A percentile compares a stretch with the other conserved stretches of the same genome.
Evolutionary conservation across 2,888 invertebrate genomes (phyloP).

Genomic region (Oxystoma pomonae): DNA sequence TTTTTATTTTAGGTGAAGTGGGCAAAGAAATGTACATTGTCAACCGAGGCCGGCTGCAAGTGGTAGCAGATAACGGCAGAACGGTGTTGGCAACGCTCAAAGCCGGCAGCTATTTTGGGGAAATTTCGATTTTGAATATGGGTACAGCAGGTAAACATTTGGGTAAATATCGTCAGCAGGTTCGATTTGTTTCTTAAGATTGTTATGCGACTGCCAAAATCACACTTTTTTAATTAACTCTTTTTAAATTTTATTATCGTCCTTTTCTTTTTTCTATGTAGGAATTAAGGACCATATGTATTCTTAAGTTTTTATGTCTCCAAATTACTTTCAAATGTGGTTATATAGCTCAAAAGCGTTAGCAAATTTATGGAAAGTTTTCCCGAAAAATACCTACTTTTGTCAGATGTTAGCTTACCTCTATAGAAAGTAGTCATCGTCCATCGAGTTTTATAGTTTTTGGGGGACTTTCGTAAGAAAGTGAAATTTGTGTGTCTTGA

Average conservation of each 20-base stretch:
- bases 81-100: constrained; percentile 95
- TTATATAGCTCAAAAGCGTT: too few relatives aligned
- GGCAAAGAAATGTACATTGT: constrained; percentile 99
- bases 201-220: constrained; percentile 18
- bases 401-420: too few relatives aligned
- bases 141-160: constrained; percentile 98
- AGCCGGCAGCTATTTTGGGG: constrained; percentile 99
- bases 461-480: too few relatives aligned
- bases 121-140: constrained; percentile 99
- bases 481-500: too few relatives aligned
- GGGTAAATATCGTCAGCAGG: constrained; percentile 78
- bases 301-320: too few relatives aligned
- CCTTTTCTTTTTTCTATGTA: constrained; percentile 10
- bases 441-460: too few relatives aligned
- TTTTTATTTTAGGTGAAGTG: constrained; percentile 91
- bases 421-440: too few relatives aligned
- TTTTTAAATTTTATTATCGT: constrained; percentile 12
- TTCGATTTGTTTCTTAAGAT: constrained; percentile 7
- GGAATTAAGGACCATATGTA: not conserved
- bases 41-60: constrained; percentile 91
- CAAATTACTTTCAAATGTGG: too few relatives aligned
- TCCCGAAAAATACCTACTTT: too few relatives aligned
- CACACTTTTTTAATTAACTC: constrained; percentile 17
- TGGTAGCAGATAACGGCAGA: constrained; percentile 92
- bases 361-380: too few relatives aligned